Conservation (phyloP, 2,797 vertebrate genomes). For the Discoglossus pictus region DNA sequence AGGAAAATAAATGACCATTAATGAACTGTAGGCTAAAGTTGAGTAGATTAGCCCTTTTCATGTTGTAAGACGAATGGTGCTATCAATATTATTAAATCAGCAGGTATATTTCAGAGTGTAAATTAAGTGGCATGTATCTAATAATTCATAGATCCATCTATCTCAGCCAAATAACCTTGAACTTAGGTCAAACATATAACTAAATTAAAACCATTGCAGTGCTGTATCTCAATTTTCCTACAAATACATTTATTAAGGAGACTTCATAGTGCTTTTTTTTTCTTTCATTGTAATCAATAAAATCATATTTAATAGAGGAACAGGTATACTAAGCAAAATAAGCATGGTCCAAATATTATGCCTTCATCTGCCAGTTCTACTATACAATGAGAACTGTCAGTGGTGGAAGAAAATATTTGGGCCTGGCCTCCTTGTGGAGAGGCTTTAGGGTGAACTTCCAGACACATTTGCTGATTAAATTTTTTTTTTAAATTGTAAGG, state of each 20-base stretch:
- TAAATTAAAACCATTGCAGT: slow-evolving; percentile 18
- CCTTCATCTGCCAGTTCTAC: too few species aligned
- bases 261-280: too few species aligned
- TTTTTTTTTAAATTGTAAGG: too few species aligned
- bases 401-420: too few species aligned
- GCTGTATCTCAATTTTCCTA: neutral
- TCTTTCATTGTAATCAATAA: too few species aligned
- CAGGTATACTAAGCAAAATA: too few species aligned
- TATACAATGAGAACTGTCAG: too few species aligned
- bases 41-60: slow-evolving; percentile 15
- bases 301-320: too few species aligned
- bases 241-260: neutral
- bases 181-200: slow-evolving; percentile 17
- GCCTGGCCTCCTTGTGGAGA: too few species aligned
- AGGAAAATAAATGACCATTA: slow-evolving; percentile 39
- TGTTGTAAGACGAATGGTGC: slow-evolving; percentile 34
- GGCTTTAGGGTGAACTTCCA: too few species aligned
- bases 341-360: too few species aligned
- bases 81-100: slow-evolving; percentile 35
- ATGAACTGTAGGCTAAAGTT: slow-evolving; percentile 26
- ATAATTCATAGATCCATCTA: slow-evolving; percentile 36
- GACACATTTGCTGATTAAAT: too few species aligned
- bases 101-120: slow-evolving; percentile 18
- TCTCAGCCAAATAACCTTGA: slow-evolving; percentile 36
- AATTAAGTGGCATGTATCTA: slow-evolving; percentile 35